Conservation (phyloP, 2,113 vertebrate species). For the Micronycteris hirsuta region DNA sequence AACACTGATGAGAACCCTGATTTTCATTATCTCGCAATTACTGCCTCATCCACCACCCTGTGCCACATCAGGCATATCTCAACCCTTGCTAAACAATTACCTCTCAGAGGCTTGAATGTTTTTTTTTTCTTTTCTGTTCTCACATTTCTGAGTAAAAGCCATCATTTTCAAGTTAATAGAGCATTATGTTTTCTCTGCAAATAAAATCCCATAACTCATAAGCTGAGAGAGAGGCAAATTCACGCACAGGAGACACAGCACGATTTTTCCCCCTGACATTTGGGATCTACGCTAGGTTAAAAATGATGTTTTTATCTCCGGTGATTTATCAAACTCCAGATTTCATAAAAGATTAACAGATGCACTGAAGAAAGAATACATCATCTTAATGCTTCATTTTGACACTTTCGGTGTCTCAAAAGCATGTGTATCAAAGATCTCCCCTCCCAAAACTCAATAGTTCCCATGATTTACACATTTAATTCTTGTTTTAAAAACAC, state of each 20-base stretch:
- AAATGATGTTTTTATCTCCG: constrained; percentile 71
- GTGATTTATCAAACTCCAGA: constrained; percentile 72
- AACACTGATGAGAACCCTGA: background rate
- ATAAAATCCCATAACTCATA: constrained; percentile 62
- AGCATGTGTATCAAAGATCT: background rate
- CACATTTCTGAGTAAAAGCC: constrained; percentile 57
- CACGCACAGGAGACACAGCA: background rate
- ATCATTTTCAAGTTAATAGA: constrained; percentile 53
- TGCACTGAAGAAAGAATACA: constrained; percentile 42
- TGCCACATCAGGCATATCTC: background rate
- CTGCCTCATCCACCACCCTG: background rate
- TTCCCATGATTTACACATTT: constrained; percentile 15
- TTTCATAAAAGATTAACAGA: constrained; percentile 71
- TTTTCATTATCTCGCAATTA: background rate
- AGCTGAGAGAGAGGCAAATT: constrained; percentile 45
- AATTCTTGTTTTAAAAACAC: constrained; percentile 50
- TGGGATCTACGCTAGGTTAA: constrained; percentile 57
- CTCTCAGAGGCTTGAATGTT: background rate
- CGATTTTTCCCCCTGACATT: constrained; percentile 50
- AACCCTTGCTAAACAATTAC: background rate
- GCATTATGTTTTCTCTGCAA: constrained; percentile 67
- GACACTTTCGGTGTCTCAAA: constrained; percentile 39
- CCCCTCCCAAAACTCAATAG: background rate
- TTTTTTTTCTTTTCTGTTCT: constrained; percentile 6
- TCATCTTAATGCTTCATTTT: constrained; percentile 54